Base-by-base conservation (phyloP, 2,797 vertebrate genomes). In the Cercopithecus mitis region DNA sequence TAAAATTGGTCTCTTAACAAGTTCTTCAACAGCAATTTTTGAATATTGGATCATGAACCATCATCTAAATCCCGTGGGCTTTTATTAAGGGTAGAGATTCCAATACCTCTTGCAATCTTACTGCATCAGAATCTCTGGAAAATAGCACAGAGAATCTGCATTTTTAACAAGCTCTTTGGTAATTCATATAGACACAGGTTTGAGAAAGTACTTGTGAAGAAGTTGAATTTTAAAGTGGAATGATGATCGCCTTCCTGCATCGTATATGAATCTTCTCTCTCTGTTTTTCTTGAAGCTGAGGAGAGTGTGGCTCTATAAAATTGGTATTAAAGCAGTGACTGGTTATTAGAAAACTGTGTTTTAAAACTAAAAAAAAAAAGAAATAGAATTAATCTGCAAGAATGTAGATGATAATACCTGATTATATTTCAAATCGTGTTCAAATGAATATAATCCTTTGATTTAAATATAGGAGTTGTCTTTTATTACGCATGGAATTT, bases 401-500 rank as follows among this genome's bases (percentile, higher is more conserved):
- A 96, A 61, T 15, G 7, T 95, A 94, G 73, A 22, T 88, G 90
- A 81, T 87, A 96, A 50, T 79, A 94, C n/a, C 55, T 93, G 86
- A 97, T 94, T 97, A 94, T 91, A 94, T 97, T 95, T 97, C 84
- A 97, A 82, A 96, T 81, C 57, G 2, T 57, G 30, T 67, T 98
- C 95, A 92, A 91, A 77, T 84, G 81, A 97, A 81, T 70, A 1
- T 95, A 97, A 97, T 91, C 64, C 73, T 97, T 95, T 96, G 61
- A 95, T 39, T 88, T 82, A 80, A 98, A 94, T 10, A 36, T 45
- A 27, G 55, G 57, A 89, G 92, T 84, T 94, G 36, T 88, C 81
- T 96, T 96, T 96, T 73, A 70, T 92, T 96, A 95, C 88, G 77
- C 5, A 72, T 83, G n/a, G 14, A 81, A 81, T 91, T 96, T 97